Evolutionary conservation across 1,140 invertebrate species (phyloP).

Genomic region (Manduca sexta): DNA sequence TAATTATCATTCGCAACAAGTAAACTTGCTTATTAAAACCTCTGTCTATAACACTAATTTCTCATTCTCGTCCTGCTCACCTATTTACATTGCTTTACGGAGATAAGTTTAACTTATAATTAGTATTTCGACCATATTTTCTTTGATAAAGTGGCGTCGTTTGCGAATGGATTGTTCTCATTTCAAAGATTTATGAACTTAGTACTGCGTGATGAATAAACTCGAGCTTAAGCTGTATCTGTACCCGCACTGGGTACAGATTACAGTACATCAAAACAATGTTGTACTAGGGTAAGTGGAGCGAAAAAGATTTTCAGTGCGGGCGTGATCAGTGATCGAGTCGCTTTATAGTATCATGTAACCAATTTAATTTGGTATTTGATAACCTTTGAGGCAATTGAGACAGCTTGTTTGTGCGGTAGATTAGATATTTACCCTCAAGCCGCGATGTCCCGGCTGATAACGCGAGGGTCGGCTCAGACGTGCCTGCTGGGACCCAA

Average conservation of each 20-base stretch:
- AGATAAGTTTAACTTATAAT: no score
- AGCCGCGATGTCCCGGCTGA: constrained; percentile 43
- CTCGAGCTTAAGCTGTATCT: no score
- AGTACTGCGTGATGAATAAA: no score
- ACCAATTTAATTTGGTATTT: constrained; percentile 52
- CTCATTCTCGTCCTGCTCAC: constrained; percentile 18
- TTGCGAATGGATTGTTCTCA: no score
- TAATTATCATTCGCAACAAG: constrained; percentile 61
- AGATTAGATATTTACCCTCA: constrained; percentile 50
- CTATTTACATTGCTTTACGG: constrained; percentile 23
- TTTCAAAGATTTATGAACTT: no score
- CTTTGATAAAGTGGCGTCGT: no score
- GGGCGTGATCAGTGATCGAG: constrained; percentile 7
- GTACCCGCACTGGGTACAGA: no score
- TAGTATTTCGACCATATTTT: no score
- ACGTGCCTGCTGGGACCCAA: constrained; percentile 34
- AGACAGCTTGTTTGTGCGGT: constrained; percentile 43
- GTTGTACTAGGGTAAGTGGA: background rate
- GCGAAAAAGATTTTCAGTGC: constrained; percentile 10
- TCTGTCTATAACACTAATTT: constrained; percentile 45
- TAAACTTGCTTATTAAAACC: constrained; percentile 52
- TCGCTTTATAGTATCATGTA: constrained; percentile 22
- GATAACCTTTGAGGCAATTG: constrained; percentile 47
- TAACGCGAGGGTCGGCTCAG: constrained; percentile 34
- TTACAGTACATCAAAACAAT: no score